Conservation (phyloP, 2,888 invertebrate species). For the Sarcophaga caerulescens region DNA sequence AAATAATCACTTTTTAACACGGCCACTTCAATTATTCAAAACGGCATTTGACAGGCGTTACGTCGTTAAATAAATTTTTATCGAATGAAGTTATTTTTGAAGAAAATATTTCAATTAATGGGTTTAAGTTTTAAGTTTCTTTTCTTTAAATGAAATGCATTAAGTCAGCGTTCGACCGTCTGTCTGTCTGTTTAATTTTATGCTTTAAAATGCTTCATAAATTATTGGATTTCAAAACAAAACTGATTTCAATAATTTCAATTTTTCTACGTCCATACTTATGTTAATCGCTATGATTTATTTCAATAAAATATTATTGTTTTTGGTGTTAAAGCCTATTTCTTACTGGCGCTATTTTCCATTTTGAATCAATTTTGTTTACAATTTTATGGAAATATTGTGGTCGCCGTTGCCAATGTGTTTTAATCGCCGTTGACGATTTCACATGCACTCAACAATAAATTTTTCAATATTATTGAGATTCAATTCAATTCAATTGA, state of each 20-base stretch:
- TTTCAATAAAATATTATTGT: background rate
- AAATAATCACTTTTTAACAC: conserved; percentile 44
- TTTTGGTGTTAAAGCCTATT: background rate
- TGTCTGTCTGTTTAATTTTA: background rate
- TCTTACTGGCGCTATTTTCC: background rate
- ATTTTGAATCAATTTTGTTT: background rate
- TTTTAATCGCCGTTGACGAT: background rate
- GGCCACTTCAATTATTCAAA: conserved; percentile 55
- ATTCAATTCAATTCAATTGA: conserved; percentile 7
- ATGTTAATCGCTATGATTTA: background rate
- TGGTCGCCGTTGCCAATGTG: background rate
- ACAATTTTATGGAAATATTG: conserved; percentile 23
- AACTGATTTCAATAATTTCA: background rate
- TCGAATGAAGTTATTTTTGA: background rate
- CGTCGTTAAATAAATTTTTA: background rate
- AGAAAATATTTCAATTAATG: background rate
- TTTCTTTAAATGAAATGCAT: too few relatives aligned
- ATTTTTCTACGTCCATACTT: background rate
- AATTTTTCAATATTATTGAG: conserved; percentile 12
- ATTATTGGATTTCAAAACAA: background rate
- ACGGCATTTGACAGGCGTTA: conserved; percentile 36
- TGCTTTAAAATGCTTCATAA: background rate
- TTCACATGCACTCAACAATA: background rate
- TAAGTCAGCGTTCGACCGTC: too few relatives aligned
- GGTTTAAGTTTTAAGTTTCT: too few relatives aligned